Base-by-base conservation (phyloP, 2,888 invertebrate species). In the Drosophila fulvimacula region DNA sequence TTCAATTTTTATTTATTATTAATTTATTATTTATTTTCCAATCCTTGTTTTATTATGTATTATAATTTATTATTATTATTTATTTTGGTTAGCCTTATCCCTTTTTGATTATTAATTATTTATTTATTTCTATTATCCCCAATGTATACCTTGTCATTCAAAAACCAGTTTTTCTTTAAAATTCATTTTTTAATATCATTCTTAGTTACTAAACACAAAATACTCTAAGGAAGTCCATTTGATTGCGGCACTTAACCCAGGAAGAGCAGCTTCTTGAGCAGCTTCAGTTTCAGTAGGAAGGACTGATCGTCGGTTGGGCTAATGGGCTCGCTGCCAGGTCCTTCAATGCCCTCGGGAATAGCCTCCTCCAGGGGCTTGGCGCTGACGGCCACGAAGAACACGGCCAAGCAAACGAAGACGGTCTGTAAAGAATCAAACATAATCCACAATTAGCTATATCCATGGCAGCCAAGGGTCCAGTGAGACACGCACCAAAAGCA, bases 331-430 rank as follows among this genome's bases (percentile, higher is more conserved):
- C 75, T 88, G 46, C 80, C 87, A 62, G 75, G 76, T 51, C 91
- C 91, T 44, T 90, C 91, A 52, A 91, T 67, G 13, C 91, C 91
- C 27, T 83, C 85, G 10, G 91, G 91, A 24, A 91, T 89, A 30
- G 91, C 67, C 68, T 91, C 91, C 68, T 91, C 91, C 9, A 88
- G 53, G n/a, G 91, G 91, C 51, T 77, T 88, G 55, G 91, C 91
- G 53, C 70, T 90, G 74, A 82, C 82, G 5, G 41, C 51, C 67
- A 78, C 73, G 58, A 91, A 76, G 72, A 87, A 80, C 49, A 90
- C 66, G 32, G 82, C 90, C 41, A 87, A 60, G 78, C 90, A 91
- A 53, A 90, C 73, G 60, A 91, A 67, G 15, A 91, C 56, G 66
- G 81, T 79, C 91, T 91, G 70, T 13, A 88, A 81, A 51, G 30